Base-by-base conservation (phyloP, 2,888 invertebrate species). In the Diachrysia chrysitis region DNA sequence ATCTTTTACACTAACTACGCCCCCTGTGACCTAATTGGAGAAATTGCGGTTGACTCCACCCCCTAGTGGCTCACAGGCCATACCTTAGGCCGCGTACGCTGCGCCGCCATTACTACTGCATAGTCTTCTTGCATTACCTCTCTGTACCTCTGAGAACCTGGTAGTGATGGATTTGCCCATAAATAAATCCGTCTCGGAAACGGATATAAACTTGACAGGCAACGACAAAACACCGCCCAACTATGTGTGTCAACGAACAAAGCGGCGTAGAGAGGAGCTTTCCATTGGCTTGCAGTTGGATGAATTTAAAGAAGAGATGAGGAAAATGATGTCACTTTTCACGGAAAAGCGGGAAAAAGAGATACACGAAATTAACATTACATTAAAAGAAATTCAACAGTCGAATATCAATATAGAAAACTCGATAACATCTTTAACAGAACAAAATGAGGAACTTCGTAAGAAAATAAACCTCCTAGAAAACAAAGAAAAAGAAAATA, bases 371-470 rank as follows among this genome's bases (percentile, higher is more conserved):
- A 29, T 59, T 19, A 51, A 51, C 17, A 48, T 16, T 25, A 55
- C 55, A 16, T 29, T 55, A 17, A 25, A 55, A 29, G 55, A 32
- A 55, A 55, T 32, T 29, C 29, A 62, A 25, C 42, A 54, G n/a
- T 37, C 61, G 6, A 62, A 62, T 42, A n/a, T 42, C 9, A 62
- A 55, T 25, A 62, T 62, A 42, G 54, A 62, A 55, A 55, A 23
- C 29, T 62, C 61, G 6, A 42, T 62, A n/a, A 21, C 61, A 16
- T 61, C 37, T 42, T 17, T 55, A 6, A 61, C 42, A 4, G 61
- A 21, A 16, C 61, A 61, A 61, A 61, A 61, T 25, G 54, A 61
- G 12, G 42, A 61, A 2, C 35, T 61, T 7, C 19, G 19, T 16
- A 23, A 54, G 37, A 61, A 62, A 55, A 62, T 62, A 42, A 32